These are phyloP conservation scores for Boleophthalmus pectinirostris DNA, from an alignment of 2,113 vertebrate genomes.

Conservation along the genomic window DNA sequence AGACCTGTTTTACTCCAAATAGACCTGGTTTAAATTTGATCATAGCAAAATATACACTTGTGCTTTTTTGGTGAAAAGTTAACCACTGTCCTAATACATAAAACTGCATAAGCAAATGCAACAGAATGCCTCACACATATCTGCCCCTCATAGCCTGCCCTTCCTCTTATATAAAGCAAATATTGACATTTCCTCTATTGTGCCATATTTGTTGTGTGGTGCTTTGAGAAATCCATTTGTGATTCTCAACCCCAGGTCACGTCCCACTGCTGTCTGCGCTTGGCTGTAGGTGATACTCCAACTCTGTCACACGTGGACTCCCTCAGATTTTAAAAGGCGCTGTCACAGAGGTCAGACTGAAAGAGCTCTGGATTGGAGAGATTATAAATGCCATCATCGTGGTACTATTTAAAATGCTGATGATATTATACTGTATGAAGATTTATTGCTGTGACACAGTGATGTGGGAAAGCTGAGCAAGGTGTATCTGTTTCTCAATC, in stretches of 20 bases:
- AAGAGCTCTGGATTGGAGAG: background rate
- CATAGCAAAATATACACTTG: background rate
- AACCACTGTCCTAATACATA: background rate
- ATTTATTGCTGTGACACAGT: background rate
- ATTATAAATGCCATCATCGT: background rate
- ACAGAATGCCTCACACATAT: background rate
- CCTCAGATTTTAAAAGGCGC: constrained; percentile 6
- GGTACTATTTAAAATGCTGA: background rate
- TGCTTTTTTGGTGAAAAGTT: background rate
- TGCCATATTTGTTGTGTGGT: background rate
- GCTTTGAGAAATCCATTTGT: constrained; percentile 4
- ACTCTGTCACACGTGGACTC: constrained; percentile 27
- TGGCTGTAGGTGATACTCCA: constrained; percentile 27
- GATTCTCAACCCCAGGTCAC: constrained; percentile 18
- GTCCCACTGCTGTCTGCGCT: constrained; percentile 28
- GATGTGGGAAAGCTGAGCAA: constrained; percentile 11
- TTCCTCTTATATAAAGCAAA: constrained; percentile 1
- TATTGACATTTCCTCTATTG: background rate
- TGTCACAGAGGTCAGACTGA: background rate
- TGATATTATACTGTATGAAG: background rate
- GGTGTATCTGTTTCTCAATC: background rate
- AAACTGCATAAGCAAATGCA: background rate
- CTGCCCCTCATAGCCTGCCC: background rate
- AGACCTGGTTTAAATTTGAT: background rate
- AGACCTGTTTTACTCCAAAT: background rate